These are phyloP conservation scores for Zeugodacus cucurbitae DNA, from an alignment of 1,140 invertebrate species.

Conservation along the genomic window DNA sequence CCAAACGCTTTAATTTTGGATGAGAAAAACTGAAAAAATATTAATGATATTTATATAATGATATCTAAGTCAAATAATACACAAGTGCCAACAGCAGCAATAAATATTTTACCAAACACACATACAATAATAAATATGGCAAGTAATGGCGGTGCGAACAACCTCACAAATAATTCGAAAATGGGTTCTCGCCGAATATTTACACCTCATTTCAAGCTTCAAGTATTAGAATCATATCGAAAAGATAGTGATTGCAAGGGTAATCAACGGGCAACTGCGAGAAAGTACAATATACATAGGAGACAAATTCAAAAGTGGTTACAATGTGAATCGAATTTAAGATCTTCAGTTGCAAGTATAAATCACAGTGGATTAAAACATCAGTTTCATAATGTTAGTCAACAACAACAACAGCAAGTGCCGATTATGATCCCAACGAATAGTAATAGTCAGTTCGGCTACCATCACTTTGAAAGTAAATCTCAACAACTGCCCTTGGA, in stretches of 20 bases:
- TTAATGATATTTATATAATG: slow-evolving; percentile 26
- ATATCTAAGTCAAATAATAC: slow-evolving; percentile 40
- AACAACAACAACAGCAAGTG: slow-evolving; percentile 46
- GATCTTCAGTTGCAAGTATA: slow-evolving; percentile 73
- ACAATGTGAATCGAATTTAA: slow-evolving; percentile 80
- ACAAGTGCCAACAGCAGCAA: slow-evolving; percentile 39
- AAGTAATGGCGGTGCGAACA: slow-evolving; percentile 48
- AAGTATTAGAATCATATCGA: slow-evolving; percentile 86
- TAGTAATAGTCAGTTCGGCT: slow-evolving; percentile 34
- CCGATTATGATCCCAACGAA: slow-evolving; percentile 29
- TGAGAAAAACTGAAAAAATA: background rate
- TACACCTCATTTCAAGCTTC: slow-evolving; percentile 84
- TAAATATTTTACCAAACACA: slow-evolving; percentile 42
- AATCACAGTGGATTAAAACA: slow-evolving; percentile 55
- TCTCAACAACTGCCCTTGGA: slow-evolving; percentile 44
- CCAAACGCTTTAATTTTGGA: background rate
- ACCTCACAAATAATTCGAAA: slow-evolving; percentile 68
- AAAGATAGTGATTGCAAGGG: slow-evolving; percentile 85
- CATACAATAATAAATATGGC: slow-evolving; percentile 21
- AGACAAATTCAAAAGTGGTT: slow-evolving; percentile 91
- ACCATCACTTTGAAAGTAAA: slow-evolving; percentile 48
- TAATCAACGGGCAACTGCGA: slow-evolving; percentile 85
- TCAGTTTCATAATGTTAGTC: slow-evolving; percentile 47
- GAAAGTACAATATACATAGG: slow-evolving; percentile 87
- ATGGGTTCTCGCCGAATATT: slow-evolving; percentile 84